These are phyloP conservation scores for Cephalopachus bancanus DNA, from an alignment of 2,797 vertebrate genomes.

Conservation along the genomic window DNA sequence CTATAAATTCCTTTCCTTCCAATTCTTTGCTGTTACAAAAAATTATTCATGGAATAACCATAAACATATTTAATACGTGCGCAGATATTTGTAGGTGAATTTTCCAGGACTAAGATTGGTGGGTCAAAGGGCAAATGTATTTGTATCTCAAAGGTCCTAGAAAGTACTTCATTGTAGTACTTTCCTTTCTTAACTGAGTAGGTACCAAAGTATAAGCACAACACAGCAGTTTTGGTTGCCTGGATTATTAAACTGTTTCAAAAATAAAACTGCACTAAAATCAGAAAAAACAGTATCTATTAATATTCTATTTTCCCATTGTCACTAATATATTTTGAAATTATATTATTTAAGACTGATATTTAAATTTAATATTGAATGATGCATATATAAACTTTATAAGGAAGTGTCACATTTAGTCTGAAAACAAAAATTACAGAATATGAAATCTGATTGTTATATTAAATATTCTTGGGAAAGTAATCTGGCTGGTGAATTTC, in stretches of 20 bases:
- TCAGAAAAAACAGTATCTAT: neutral
- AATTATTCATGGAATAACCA: neutral
- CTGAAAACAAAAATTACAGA: slow-evolving; percentile 8
- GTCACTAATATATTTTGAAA: slow-evolving; percentile 47
- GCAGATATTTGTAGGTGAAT: neutral
- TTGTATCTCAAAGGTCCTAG: neutral
- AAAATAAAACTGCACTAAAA: neutral
- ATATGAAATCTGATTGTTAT: neutral
- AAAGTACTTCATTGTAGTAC: neutral
- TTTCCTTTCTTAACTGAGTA: neutral
- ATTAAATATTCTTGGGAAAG: neutral
- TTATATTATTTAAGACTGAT: neutral
- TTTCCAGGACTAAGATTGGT: neutral
- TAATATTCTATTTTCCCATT: neutral
- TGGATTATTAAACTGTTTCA: neutral
- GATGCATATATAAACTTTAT: neutral
- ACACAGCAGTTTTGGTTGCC: neutral
- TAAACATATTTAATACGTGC: neutral
- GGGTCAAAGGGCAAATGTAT: neutral
- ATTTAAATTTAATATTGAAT: neutral
- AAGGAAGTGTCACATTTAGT: neutral
- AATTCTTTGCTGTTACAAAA: neutral
- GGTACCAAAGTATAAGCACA: neutral
- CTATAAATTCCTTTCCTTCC: neutral
- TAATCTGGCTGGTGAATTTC: neutral